A percentile compares a stretch with the other conserved stretches of the same genome.
These are phyloP conservation scores for Carterocephalus palaemon DNA, from an alignment of 2,888 invertebrate genomes.

Conservation along the genomic window DNA sequence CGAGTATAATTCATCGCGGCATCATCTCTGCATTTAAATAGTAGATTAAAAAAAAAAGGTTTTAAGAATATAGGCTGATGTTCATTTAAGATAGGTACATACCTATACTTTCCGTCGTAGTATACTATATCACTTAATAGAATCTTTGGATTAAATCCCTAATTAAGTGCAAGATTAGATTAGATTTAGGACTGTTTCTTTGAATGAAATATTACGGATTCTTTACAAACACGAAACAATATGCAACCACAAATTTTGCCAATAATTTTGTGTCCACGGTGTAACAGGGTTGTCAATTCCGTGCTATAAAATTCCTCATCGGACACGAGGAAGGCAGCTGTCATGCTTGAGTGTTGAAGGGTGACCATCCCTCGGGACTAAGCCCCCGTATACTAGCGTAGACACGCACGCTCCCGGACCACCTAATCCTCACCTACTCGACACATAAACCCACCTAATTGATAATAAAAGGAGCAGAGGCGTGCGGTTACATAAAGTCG, in stretches of 20 bases:
- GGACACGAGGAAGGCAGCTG: slow-evolving; percentile 74
- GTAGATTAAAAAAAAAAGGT: slow-evolving; percentile 3
- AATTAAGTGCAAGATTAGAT: neutral
- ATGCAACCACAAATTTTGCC: too few relatives aligned
- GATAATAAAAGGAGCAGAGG: slow-evolving; percentile 75
- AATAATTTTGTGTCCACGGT: too few relatives aligned
- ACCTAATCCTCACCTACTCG: slow-evolving; percentile 71
- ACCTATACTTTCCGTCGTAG: too few relatives aligned
- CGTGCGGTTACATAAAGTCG: slow-evolving; percentile 68
- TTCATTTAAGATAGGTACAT: too few relatives aligned
- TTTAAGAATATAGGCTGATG: too few relatives aligned
- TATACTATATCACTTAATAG: too few relatives aligned
- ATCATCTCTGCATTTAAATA: slow-evolving; percentile 46
- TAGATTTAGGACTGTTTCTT: too few relatives aligned
- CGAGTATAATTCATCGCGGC: slow-evolving; percentile 61
- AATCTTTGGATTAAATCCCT: neutral
- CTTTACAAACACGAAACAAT: too few relatives aligned
- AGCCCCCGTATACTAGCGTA: slow-evolving; percentile 60
- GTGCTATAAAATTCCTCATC: slow-evolving; percentile 69
- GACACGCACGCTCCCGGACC: slow-evolving; percentile 68
- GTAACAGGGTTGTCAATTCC: slow-evolving; percentile 68
- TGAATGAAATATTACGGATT: too few relatives aligned
- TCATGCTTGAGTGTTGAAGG: slow-evolving; percentile 66
- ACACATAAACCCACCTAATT: slow-evolving; percentile 77
- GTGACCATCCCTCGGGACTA: slow-evolving; percentile 69